Evolutionary conservation across 2,113 vertebrate genomes (phyloP).

Genomic region (Numenius arquata): DNA sequence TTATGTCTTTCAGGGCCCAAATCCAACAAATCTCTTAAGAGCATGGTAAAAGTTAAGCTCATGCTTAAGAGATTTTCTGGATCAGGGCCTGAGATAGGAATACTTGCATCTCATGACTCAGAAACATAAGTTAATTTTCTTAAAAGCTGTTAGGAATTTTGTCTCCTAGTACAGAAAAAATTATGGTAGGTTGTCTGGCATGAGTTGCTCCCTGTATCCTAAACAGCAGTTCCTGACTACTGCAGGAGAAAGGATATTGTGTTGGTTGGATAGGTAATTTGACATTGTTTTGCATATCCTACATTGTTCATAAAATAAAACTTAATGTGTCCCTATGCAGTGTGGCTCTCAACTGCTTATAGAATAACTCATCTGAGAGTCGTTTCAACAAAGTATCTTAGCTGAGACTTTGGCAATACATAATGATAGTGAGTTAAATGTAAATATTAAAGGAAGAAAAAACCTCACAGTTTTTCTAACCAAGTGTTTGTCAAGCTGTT

Average conservation of each 20-base stretch:
- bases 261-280: not conserved
- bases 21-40: constrained; percentile 21
- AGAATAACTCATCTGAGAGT: not conserved
- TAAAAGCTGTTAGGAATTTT: not conserved
- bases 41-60: not conserved
- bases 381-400: not conserved
- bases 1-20: constrained; percentile 8
- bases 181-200: not conserved
- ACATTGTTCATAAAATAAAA: not conserved
- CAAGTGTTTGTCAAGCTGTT: not conserved
- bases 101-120: not conserved
- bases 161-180: not conserved
- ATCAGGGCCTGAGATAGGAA: not conserved
- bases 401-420: not conserved
- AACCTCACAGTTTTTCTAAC: not conserved
- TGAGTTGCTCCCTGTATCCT: not conserved
- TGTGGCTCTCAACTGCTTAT: not conserved
- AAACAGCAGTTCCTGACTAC: not conserved
- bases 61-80: constrained; percentile 43
- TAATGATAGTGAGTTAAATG: not conserved
- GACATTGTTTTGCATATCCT: not conserved
- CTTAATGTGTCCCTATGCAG: not conserved
- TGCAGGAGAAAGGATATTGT: not conserved
- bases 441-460: not conserved
- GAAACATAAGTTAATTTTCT: not conserved